Evolutionary conservation across 2,113 vertebrate species (phyloP), one percentile per base, ranked within the genome.

Genomic region (Vulpes lagopus): DNA sequence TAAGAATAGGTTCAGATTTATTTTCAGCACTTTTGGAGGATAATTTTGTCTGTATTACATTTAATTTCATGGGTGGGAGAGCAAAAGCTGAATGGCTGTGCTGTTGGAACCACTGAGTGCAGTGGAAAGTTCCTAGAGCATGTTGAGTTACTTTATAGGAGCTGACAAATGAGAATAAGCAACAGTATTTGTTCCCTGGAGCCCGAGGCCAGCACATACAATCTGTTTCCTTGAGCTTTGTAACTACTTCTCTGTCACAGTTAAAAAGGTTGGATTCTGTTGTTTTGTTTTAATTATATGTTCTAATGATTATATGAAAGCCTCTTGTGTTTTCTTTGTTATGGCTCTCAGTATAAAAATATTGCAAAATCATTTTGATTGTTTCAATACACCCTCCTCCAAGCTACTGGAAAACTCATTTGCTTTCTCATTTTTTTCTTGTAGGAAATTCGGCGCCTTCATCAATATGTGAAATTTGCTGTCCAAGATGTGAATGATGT

Each of bases 401-500:
- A 91, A 53, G 53, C 64, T 96, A 38, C 90, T 64, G 90, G 83
- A 71, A 94, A 89, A 30, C 59, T 85, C 51, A 69, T 82, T 73
- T 91, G 53, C 7, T 59, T 65, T 88, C 0, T 86, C 69, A 80
- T 93, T 59, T 81, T 65, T 82, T 84, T 73, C 60, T 81, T 10
- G 20, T 96, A 99, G 99, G 99, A 99, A 97, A 99, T 99, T 43
- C 99, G 99, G 11, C 99, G 99, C 94, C 98, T 99, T 87, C 99
- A 99, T 97, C 99, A 99, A 92, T 99, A 99, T 0, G 99, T 99
- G 27, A 99, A 99, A 85, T 99, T 99, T 98, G 99, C 99, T 20
- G 99, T 99, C 89, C 99, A 99, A 97, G 99, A 99, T 49, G 99
- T 99, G 89, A 99, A 99, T 22, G 99, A 99, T 0, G 99, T 99